Evolutionary conservation across 2,888 invertebrate genomes (phyloP).

Genomic region (Pemphredon lugubris): DNA sequence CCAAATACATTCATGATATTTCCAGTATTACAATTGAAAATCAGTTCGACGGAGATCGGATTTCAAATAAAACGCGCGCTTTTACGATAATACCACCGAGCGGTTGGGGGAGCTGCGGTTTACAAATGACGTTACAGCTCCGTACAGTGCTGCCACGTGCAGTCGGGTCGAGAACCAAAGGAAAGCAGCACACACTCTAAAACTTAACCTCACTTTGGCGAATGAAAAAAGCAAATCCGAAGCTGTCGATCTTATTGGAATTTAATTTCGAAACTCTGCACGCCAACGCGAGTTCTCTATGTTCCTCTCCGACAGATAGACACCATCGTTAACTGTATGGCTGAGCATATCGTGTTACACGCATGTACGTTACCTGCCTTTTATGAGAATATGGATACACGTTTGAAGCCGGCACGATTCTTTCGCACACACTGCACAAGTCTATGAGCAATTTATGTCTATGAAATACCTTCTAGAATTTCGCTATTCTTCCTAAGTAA

Average conservation of each 20-base stretch:
- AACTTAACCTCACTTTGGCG: slow-evolving; percentile 58
- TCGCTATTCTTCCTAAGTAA: slow-evolving; percentile 12
- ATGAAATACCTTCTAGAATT: slow-evolving; percentile 45
- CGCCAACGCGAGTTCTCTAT: neutral
- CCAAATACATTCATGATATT: no score
- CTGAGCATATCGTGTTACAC: slow-evolving; percentile 9
- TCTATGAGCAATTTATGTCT: neutral
- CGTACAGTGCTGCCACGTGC: slow-evolving; percentile 59
- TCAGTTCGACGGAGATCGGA: no score
- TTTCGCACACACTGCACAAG: neutral
- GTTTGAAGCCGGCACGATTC: neutral
- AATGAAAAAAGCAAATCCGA: neutral
- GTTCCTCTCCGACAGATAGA: no score
- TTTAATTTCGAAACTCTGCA: no score
- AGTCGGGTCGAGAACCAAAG: slow-evolving; percentile 20
- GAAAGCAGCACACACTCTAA: slow-evolving; percentile 31
- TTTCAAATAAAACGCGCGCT: slow-evolving; percentile 20
- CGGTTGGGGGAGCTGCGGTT: slow-evolving; percentile 15
- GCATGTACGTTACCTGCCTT: slow-evolving; percentile 34
- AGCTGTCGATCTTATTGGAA: neutral
- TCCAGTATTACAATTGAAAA: no score
- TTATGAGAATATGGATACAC: neutral
- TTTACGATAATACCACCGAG: neutral
- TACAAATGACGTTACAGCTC: no score
- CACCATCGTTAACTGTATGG: no score